A percentile compares a stretch with the other conserved stretches of the same genome.
These are phyloP conservation scores for Ceratothoa steindachneri DNA, from an alignment of 2,888 invertebrate species.

Conservation along the genomic window DNA sequence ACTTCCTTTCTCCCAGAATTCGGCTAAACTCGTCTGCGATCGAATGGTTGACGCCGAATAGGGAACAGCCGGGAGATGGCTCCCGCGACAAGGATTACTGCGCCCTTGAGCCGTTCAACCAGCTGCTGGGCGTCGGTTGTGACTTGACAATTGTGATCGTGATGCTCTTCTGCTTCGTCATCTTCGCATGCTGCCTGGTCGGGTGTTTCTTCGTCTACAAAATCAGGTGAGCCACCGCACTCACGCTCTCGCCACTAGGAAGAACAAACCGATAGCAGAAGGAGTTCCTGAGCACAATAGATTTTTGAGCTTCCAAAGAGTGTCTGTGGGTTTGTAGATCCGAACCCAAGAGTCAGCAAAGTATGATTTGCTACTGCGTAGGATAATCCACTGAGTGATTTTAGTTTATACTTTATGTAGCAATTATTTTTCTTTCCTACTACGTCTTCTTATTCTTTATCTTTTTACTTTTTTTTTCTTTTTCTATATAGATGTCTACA, in stretches of 20 bases:
- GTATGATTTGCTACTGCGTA: too few relatives aligned
- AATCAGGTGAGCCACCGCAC: conserved; percentile 56
- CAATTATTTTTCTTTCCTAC: not conserved
- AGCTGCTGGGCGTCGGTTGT: conserved; percentile 66
- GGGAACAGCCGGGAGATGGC: conserved; percentile 66
- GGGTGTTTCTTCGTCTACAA: conserved; percentile 65
- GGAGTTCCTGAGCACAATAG: too few relatives aligned
- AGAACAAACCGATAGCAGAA: too few relatives aligned
- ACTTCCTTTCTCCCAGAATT: conserved; percentile 51
- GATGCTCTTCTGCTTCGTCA: conserved; percentile 61
- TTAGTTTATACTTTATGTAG: too few relatives aligned
- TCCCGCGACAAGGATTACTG: conserved; percentile 59
- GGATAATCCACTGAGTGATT: too few relatives aligned
- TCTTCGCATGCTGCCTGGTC: conserved; percentile 59
- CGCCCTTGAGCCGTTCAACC: conserved; percentile 65
- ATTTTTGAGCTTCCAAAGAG: too few relatives aligned
- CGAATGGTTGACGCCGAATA: conserved; percentile 63
- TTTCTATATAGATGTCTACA: too few relatives aligned
- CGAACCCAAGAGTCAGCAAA: too few relatives aligned
- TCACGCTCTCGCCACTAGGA: too few relatives aligned
- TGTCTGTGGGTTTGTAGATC: too few relatives aligned
- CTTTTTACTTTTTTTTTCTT: too few relatives aligned
- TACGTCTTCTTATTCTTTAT: too few relatives aligned
- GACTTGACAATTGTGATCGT: conserved; percentile 67
- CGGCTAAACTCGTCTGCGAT: conserved; percentile 59